Conservation (phyloP, 2,113 vertebrate species). For the Aegypius monachus region DNA sequence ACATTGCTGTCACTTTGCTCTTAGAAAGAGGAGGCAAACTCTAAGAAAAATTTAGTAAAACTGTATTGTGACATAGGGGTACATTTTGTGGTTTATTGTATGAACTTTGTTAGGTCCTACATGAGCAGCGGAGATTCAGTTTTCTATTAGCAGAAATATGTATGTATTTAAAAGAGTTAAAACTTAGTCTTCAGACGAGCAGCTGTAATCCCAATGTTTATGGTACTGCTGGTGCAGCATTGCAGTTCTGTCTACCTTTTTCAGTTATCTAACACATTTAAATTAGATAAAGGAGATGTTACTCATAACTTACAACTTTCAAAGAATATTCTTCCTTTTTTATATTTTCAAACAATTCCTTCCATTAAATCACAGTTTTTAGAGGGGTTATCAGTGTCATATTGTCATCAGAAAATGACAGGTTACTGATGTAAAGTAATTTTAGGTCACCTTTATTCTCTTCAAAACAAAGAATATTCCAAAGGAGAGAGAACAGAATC, state of each 20-base stretch:
- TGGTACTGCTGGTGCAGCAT: neutral
- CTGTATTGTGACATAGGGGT: neutral
- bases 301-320: neutral
- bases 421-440: neutral
- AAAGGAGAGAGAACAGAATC: neutral
- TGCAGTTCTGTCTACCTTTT: neutral
- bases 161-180: neutral
- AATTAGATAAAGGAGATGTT: neutral
- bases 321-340: neutral
- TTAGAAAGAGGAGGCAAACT: neutral
- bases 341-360: neutral
- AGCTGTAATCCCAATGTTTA: neutral
- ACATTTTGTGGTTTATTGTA: neutral
- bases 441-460: neutral
- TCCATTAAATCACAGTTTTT: neutral
- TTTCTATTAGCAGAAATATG: neutral
- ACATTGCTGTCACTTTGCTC: neutral
- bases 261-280: too few species aligned
- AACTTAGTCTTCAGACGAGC: neutral
- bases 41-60: neutral
- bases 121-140: neutral
- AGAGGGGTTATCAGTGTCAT: neutral
- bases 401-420: neutral
- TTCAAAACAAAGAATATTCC: neutral
- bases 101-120: neutral